A percentile compares a stretch with the other conserved stretches of the same genome.
Evolutionary conservation across 2,113 vertebrate species (phyloP).

Genomic region (Halichoeres trimaculatus): DNA sequence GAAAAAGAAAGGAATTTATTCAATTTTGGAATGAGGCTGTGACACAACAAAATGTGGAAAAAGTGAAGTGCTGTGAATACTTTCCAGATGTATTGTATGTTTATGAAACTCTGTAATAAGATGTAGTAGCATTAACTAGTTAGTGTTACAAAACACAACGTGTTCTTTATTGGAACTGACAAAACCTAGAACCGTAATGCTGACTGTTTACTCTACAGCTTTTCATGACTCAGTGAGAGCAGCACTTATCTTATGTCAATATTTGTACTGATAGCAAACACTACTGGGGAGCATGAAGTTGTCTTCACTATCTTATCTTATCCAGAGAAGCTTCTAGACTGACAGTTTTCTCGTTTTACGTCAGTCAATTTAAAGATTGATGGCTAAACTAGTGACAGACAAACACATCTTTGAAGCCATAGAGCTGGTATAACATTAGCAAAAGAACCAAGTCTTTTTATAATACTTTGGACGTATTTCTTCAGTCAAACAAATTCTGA

Average conservation of each 20-base stretch:
- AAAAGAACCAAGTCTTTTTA: too few species aligned
- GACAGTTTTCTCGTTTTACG: conserved; percentile 8
- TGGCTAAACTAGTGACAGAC: neutral
- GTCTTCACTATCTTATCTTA: conserved; percentile 16
- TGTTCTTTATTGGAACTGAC: neutral
- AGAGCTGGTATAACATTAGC: neutral
- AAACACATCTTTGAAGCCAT: neutral
- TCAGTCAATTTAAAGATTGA: neutral
- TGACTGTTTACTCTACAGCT: conserved; percentile 35
- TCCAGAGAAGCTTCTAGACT: conserved; percentile 18
- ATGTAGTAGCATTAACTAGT: neutral
- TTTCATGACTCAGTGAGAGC: conserved; percentile 38
- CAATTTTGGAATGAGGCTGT: too few species aligned
- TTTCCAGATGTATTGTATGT: too few species aligned
- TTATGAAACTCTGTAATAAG: too few species aligned
- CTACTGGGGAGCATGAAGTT: conserved; percentile 18
- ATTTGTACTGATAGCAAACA: conserved; percentile 59
- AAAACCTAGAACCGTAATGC: neutral
- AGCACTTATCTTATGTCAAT: conserved; percentile 67
- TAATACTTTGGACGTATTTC: neutral
- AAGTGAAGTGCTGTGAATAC: too few species aligned
- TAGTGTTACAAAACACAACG: neutral
- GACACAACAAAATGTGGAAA: too few species aligned
- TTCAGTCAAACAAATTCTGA: neutral
- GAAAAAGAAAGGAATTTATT: too few species aligned